Percentiles rank a stretch among this genome's conserved stretches.
phyloP scores from a whole-genome alignment of 37 sponge, comb jelly and placozoan species.

The Halichondria panicea region DNA sequence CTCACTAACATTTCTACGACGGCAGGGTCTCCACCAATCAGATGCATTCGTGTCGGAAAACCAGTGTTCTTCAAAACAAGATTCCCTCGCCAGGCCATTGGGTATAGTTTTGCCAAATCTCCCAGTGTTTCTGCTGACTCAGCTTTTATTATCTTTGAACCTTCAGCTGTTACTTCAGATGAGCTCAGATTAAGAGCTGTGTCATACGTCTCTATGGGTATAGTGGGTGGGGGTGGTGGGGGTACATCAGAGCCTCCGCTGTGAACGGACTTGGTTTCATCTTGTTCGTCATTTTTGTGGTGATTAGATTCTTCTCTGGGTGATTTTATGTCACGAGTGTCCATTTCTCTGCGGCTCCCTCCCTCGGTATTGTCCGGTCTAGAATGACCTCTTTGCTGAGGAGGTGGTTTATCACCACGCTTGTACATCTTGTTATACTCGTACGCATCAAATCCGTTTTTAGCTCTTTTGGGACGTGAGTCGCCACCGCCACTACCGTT shows the following conservation, averaged over 20 bases:
- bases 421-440: conserved; percentile 23
- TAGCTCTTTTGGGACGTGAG: conserved; percentile 34
- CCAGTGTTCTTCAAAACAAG: conserved; percentile 91
- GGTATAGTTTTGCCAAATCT: conserved; percentile 82
- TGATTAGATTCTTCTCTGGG: not conserved
- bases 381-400: not conserved
- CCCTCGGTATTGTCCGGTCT: not conserved
- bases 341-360: not conserved
- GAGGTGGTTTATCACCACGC: conserved; percentile 8
- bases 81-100: conserved; percentile 90
- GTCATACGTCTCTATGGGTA: conserved; percentile 29
- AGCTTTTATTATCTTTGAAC: not conserved
- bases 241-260: not conserved
- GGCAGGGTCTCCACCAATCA: conserved; percentile 88
- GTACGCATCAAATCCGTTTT: conserved; percentile 29
- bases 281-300: not conserved
- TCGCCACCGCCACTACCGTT: not conserved
- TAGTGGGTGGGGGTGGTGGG: conserved; percentile 3
- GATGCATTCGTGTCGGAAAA: conserved; percentile 88
- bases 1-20: conserved; percentile 70
- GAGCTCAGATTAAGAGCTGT: conserved; percentile 59
- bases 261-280: not conserved
- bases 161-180: conserved; percentile 51
- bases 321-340: not conserved
- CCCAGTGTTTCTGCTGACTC: conserved; percentile 44